These are phyloP conservation scores for Halcyon badia DNA, from an alignment of 2,797 vertebrate genomes.

Conservation along the genomic window DNA sequence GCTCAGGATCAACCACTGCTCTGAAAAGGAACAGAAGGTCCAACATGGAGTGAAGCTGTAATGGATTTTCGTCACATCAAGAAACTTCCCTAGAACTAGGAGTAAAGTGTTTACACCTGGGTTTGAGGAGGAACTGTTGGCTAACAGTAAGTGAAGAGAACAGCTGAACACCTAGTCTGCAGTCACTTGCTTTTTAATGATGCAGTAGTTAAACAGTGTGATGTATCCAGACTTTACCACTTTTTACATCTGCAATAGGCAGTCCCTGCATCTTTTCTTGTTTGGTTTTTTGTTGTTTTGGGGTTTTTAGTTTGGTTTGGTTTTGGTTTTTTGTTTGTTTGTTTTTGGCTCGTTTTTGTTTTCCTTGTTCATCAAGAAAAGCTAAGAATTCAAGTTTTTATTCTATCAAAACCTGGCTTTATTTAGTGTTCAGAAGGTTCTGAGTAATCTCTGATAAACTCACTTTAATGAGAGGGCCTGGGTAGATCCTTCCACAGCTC, in stretches of 20 bases:
- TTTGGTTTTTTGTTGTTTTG: neutral
- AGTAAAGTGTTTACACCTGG: neutral
- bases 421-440: neutral
- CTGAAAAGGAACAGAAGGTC: neutral
- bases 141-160: neutral
- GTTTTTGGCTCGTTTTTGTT: neutral
- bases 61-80: neutral
- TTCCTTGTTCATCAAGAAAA: neutral
- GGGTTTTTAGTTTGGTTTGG: neutral
- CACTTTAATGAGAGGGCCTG: neutral
- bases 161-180: neutral
- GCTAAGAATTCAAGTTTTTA: neutral
- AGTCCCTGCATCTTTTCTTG: neutral
- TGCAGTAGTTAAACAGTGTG: fast-evolving
- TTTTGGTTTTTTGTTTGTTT: neutral
- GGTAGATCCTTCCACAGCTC: neutral
- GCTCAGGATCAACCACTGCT: neutral
- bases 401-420: neutral
- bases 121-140: neutral
- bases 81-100: neutral
- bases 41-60: neutral
- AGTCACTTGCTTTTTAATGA: neutral
- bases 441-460: neutral
- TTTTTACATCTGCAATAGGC: neutral
- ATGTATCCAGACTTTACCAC: neutral